Percentiles rank a stretch among this genome's conserved stretches.
These are phyloP conservation scores for Monodelphis domestica DNA, from an alignment of 2,797 vertebrate species.

Conservation along the genomic window DNA sequence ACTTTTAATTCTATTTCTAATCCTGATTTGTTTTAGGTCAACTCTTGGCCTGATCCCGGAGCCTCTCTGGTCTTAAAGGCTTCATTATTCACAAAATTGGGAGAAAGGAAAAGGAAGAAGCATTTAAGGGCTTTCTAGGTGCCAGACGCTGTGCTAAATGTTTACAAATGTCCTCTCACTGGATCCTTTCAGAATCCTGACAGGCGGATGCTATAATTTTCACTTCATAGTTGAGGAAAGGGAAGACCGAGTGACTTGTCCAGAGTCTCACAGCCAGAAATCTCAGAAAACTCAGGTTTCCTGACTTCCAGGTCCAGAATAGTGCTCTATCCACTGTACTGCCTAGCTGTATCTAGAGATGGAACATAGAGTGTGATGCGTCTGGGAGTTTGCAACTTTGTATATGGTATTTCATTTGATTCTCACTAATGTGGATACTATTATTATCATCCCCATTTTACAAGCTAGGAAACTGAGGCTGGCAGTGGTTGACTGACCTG, in stretches of 20 bases:
- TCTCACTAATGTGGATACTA: background rate
- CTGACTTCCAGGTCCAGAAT: background rate
- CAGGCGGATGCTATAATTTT: background rate
- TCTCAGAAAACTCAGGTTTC: background rate
- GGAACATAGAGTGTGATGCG: background rate
- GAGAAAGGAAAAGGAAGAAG: background rate
- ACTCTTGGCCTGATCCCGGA: background rate
- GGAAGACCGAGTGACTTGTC: background rate
- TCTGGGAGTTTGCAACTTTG: background rate
- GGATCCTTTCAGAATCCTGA: background rate
- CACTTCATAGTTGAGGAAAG: background rate
- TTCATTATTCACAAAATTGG: background rate
- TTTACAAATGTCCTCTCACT: background rate
- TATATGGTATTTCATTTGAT: background rate
- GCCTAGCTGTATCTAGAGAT: background rate
- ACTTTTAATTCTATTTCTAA: background rate
- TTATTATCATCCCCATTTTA: background rate
- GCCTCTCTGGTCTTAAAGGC: background rate
- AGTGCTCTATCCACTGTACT: background rate
- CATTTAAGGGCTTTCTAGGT: background rate
- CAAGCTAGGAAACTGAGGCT: background rate
- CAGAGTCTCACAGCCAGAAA: background rate
- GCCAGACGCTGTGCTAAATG: background rate
- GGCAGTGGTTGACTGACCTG: too few species aligned
- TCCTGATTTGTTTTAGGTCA: background rate